Evolutionary conservation across 2,888 invertebrate species (phyloP), one percentile per base, ranked within the genome.

Genomic region (Erebia aethiops): DNA sequence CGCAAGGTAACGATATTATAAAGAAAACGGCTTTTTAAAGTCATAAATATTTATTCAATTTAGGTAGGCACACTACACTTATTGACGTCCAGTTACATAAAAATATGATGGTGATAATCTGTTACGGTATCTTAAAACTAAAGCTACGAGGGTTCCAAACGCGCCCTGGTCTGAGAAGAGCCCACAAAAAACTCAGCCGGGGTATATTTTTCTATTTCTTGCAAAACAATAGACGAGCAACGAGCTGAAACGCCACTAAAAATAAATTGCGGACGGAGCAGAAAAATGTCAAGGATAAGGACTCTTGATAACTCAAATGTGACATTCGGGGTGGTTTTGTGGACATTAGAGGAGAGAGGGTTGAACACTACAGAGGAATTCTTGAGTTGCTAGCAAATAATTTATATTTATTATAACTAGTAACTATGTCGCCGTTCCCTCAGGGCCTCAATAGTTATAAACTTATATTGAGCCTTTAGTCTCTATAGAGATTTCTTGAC

Each of bases 261-360:
- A 49, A 62, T 49, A 60, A 60, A 41, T 41, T 49, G 62, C 49
- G 46, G 46, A 49, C 18, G 21, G 10, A 49, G 26, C 62, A 46
- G 43, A 49, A 62, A 62, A 46, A 62, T 46, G 62, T 21, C 62
- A 49, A 21, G 16, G 60, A 60, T 16, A 43, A 60, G 49, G 62
- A 49, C 62, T 49, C 61, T 46, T 43, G 46, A 61, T 18, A 21
- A 46, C 46, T 62, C 62, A 46, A 62, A 62, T 21, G 49, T 62
- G 62, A 62, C 62, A 62, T 49, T 62, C 11, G 18, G 21, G 62
- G 62, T 49, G 62, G 13, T 62, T 18, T 46, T 21, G 62, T 62
- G 14, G 49, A 62, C 62, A 62, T 16, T 11, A 9, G 10, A 43
- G 18, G 60, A 43, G 61, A 61, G 61, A 61, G 61, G 61, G 61